phyloP scores from a whole-genome alignment of 2,888 invertebrate species.

The Formica aserva region DNA sequence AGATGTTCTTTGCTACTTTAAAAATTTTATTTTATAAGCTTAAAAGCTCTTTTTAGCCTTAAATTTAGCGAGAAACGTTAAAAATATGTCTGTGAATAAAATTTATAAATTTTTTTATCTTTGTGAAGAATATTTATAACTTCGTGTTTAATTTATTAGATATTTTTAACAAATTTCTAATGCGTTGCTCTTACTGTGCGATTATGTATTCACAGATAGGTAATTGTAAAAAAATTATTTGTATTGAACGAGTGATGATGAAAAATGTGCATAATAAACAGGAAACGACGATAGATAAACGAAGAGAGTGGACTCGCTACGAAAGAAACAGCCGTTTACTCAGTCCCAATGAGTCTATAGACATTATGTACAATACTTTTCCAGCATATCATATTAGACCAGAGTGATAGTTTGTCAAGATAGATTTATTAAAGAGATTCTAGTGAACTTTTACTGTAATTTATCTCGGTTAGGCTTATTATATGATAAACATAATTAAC shows the following conservation, averaged over 20 bases:
- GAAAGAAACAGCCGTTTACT: constrained; percentile 8
- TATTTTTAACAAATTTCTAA: background rate
- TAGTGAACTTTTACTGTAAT: background rate
- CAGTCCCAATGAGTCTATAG: background rate
- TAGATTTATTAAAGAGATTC: background rate
- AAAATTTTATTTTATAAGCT: constrained; percentile 3
- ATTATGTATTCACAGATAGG: background rate
- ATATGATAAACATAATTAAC: background rate
- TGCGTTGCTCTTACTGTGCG: background rate
- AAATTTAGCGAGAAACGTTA: background rate
- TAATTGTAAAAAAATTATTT: background rate
- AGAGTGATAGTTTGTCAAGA: background rate
- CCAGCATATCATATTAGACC: background rate
- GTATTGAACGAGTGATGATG: background rate
- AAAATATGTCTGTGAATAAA: background rate
- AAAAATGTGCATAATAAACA: background rate
- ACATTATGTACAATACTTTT: background rate
- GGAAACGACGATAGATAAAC: background rate
- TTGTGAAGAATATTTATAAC: background rate
- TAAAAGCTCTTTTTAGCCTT: background rate
- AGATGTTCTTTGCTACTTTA: background rate
- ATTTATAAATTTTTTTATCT: background rate
- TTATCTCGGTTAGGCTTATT: background rate
- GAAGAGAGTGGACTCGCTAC: background rate
- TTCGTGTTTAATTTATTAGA: background rate